Evolutionary conservation across 1,140 invertebrate genomes (phyloP), one percentile per base, ranked within the genome.

Genomic region (Saccostrea glomerata): DNA sequence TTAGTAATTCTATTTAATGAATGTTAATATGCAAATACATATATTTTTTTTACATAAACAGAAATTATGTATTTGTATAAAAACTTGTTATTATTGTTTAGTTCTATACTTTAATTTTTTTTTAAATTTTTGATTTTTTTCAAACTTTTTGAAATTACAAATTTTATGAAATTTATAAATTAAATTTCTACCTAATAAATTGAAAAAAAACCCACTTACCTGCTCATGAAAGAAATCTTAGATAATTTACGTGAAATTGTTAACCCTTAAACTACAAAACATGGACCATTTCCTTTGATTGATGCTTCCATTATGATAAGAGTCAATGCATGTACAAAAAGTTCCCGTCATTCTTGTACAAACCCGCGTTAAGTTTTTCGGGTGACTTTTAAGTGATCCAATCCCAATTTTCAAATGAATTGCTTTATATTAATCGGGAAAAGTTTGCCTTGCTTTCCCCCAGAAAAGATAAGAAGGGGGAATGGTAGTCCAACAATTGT

Each of bases 351-450:
- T 36, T 77, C 70, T 30, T 77, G 70, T 30, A 30, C 13, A 12
- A 77, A 77, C 70, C 30, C 30, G 70, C 25, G 70, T 25, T 13
- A 20, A 73, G 66, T 25, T 30, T 23, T 73, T 13, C 11, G 15
- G 70, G 30, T 15, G 25, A 63, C 58, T 77, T 77, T 77, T 23
- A 77, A 77, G 70, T 77, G 70, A 36, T 77, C 30, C 70, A 25
- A 77, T 77, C 70, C 70, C 70, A 13, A 77, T 77, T 77, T 66
- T 77, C 13, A 36, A 77, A 77, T 77, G 70, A 77, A 77, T 77
- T 36, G 70, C 70, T 77, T 77, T 12, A 47, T 47, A 77, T 77
- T 77, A 77, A 77, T 77, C 70, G 70, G 70, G 30, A 77, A 30
- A 77, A 36, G 70, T 77, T 77, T 77, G 70, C 70, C 23, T 36